A percentile compares a stretch with the other conserved stretches of the same genome.
These are phyloP conservation scores for Atherinomorus stipes DNA, from an alignment of 2,113 vertebrate species.

Conservation along the genomic window DNA sequence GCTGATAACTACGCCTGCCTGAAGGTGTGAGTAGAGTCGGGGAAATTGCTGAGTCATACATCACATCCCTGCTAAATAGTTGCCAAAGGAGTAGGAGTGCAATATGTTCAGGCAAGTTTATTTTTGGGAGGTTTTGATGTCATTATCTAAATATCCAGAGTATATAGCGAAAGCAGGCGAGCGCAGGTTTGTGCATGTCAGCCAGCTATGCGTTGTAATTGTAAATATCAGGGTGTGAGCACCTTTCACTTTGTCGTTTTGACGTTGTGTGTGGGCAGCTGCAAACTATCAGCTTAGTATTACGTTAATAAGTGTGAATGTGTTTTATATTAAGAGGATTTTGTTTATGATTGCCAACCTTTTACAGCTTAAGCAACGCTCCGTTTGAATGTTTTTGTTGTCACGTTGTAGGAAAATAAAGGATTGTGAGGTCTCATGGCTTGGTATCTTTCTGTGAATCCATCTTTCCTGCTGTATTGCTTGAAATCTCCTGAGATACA, in stretches of 20 bases:
- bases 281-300: slow-evolving; percentile 9
- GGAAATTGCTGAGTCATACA: slow-evolving; percentile 48
- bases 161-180: slow-evolving; percentile 40
- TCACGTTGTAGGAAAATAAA: no score
- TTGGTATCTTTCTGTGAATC: background rate
- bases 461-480: background rate
- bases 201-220: slow-evolving; percentile 32
- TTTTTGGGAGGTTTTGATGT: slow-evolving; percentile 48
- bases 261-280: slow-evolving; percentile 36
- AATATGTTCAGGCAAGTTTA: slow-evolving; percentile 75
- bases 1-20: slow-evolving; percentile 11
- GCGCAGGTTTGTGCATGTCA: slow-evolving; percentile 53
- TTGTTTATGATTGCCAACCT: background rate
- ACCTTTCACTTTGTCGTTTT: slow-evolving; percentile 32
- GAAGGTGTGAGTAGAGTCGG: slow-evolving; percentile 24
- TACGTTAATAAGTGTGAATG: slow-evolving; percentile 16
- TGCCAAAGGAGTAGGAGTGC: slow-evolving; percentile 36
- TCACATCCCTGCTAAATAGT: slow-evolving; percentile 37
- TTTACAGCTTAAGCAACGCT: slow-evolving; percentile 1
- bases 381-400: background rate
- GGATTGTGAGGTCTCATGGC: no score
- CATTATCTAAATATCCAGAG: slow-evolving; percentile 61
- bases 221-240: slow-evolving; percentile 62
- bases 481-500: background rate
- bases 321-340: background rate